Conservation (phyloP, 2,888 invertebrate genomes). For the Conchocele bisecta region DNA sequence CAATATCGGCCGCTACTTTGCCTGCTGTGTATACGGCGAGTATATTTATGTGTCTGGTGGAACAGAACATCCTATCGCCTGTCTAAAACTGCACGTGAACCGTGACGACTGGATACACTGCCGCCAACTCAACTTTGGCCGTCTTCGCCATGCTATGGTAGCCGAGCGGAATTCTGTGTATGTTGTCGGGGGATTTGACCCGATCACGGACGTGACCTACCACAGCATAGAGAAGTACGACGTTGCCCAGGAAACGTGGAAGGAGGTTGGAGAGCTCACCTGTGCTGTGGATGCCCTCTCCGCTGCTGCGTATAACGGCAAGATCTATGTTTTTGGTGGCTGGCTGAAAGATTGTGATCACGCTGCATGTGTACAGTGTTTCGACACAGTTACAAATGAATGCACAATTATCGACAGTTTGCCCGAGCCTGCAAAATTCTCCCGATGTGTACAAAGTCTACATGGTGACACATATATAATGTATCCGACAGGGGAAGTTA, state of each 20-base stretch:
- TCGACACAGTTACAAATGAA: constrained; percentile 49
- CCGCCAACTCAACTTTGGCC: constrained; percentile 58
- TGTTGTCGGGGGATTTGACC: constrained; percentile 60
- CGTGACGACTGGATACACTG: constrained; percentile 60
- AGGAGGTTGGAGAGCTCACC: constrained; percentile 54
- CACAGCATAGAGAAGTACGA: constrained; percentile 57
- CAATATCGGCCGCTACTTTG: constrained; percentile 59
- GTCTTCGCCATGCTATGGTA: constrained; percentile 57
- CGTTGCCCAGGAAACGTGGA: constrained; percentile 60
- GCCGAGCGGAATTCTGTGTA: constrained; percentile 50
- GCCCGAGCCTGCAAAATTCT: constrained; percentile 59
- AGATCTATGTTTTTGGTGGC: constrained; percentile 59
- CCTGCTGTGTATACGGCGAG: constrained; percentile 58
- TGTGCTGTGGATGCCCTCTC: constrained; percentile 59
- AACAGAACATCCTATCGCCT: constrained; percentile 56
- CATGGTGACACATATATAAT: constrained; percentile 56
- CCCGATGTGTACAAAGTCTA: constrained; percentile 51
- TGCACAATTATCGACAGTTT: constrained; percentile 54
- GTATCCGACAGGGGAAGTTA: constrained; percentile 61
- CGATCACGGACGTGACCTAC: constrained; percentile 56
- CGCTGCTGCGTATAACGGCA: constrained; percentile 52
- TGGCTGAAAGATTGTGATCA: constrained; percentile 59
- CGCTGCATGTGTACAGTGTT: constrained; percentile 56
- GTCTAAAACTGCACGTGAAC: constrained; percentile 53
- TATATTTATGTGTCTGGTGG: constrained; percentile 60